Conservation (phyloP, 2,888 invertebrate genomes). For the Cryptocephalus primarius region DNA sequence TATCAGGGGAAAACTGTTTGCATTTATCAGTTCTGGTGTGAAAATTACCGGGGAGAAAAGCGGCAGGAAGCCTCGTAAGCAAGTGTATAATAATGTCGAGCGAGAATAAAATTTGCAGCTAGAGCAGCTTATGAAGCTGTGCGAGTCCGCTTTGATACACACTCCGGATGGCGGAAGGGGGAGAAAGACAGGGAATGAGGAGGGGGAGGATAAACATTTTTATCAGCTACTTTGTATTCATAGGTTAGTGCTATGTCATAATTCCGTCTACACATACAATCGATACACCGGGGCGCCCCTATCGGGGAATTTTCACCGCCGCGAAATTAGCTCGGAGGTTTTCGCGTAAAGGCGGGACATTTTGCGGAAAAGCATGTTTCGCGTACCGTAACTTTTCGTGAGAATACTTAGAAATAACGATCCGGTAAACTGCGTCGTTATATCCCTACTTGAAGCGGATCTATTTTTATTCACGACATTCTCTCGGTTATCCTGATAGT, state of each 20-base stretch:
- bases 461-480: no score
- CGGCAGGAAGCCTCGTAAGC: neutral
- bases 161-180: slow-evolving; percentile 8
- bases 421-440: no score
- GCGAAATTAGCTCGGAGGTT: no score
- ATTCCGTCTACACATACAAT: slow-evolving; percentile 35
- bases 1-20: no score
- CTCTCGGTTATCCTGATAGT: no score
- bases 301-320: slow-evolving; percentile 25
- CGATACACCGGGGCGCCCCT: slow-evolving; percentile 27
- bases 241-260: slow-evolving; percentile 29
- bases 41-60: neutral
- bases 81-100: neutral
- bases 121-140: slow-evolving; percentile 27
- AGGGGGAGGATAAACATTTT: slow-evolving; percentile 34
- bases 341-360: no score
- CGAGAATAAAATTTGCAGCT: slow-evolving; percentile 28
- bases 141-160: slow-evolving; percentile 18
- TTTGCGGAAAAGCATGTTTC: no score
- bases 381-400: no score
- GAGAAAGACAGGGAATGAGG: slow-evolving; percentile 2
- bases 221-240: slow-evolving; percentile 39
- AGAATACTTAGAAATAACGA: no score
- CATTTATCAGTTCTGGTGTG: neutral
- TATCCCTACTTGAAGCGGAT: no score